Percentiles rank a stretch among this genome's conserved stretches.
phyloP scores from a whole-genome alignment of 2,797 vertebrate species.

The Euphonia xanthogaster region DNA sequence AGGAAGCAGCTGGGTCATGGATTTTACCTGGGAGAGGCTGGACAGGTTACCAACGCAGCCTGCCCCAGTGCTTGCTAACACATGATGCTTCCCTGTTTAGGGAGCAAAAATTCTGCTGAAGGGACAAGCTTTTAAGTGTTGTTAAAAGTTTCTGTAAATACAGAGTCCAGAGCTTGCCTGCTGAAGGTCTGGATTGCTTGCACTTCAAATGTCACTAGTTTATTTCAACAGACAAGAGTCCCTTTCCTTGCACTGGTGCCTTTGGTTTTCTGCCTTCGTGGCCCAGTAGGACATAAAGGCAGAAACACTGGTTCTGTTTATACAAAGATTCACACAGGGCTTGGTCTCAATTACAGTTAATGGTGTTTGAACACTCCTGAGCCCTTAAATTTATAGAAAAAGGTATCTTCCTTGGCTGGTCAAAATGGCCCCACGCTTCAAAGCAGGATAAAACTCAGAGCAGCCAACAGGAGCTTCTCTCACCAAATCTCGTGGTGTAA shows the following conservation, averaged over 20 bases:
- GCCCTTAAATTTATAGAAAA: not conserved
- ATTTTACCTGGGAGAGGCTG: not conserved
- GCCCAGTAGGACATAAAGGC: not conserved
- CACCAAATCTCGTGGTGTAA: not conserved
- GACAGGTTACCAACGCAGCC: not conserved
- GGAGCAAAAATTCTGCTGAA: not conserved
- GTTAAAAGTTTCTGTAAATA: not conserved
- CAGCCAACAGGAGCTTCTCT: not conserved
- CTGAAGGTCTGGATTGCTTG: not conserved
- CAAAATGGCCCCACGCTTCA: not conserved
- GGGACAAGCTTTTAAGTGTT: not conserved
- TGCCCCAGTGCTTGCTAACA: not conserved
- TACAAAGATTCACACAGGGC: not conserved
- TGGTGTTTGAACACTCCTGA: not conserved
- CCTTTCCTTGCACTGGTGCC: not conserved
- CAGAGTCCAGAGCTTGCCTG: not conserved
- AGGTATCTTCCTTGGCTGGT: not conserved
- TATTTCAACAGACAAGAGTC: not conserved
- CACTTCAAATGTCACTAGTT: not conserved
- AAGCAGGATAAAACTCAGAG: not conserved
- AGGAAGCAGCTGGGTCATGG: not conserved
- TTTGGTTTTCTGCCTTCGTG: not conserved
- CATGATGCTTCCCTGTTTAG: not conserved
- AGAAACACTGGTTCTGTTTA: not conserved
- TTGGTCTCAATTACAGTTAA: not conserved